phyloP scores from a whole-genome alignment of 2,113 vertebrate genomes.

The Cyrtonyx montezumae region DNA sequence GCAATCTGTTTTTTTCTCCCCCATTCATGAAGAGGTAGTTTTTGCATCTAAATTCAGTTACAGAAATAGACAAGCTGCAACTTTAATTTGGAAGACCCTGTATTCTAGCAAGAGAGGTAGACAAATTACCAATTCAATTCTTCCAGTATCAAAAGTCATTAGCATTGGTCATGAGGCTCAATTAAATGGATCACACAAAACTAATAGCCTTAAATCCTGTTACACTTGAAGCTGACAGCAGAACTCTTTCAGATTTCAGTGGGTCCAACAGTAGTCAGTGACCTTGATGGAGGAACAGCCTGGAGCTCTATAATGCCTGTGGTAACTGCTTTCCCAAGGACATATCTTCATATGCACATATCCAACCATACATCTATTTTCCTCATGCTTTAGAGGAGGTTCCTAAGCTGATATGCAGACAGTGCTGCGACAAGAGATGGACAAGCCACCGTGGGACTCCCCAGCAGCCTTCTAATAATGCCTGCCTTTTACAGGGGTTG shows the following conservation, averaged over 20 bases:
- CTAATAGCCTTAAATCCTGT: background rate
- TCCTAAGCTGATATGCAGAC: background rate
- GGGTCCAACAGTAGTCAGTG: background rate
- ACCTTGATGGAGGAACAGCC: background rate
- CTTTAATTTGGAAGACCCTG: background rate
- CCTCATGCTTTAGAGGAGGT: background rate
- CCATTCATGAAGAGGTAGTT: background rate
- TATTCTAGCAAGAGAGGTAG: constrained; percentile 10
- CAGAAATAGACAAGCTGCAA: background rate
- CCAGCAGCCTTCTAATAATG: constrained; percentile 10
- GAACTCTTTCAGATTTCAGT: background rate
- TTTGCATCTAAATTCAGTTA: background rate
- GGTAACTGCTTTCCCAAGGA: background rate
- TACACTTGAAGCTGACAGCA: background rate
- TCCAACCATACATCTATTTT: constrained; percentile 2
- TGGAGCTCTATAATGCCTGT: background rate
- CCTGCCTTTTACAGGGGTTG: constrained; percentile 35
- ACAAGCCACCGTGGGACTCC: constrained; percentile 8
- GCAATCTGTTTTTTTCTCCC: background rate
- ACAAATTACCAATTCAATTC: background rate
- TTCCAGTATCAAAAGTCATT: background rate
- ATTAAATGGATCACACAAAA: background rate
- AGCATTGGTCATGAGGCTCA: background rate
- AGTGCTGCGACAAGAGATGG: constrained; percentile 7
- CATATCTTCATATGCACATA: background rate